These are phyloP conservation scores for Ophraella communa DNA, from an alignment of 2,888 invertebrate species.

Conservation along the genomic window DNA sequence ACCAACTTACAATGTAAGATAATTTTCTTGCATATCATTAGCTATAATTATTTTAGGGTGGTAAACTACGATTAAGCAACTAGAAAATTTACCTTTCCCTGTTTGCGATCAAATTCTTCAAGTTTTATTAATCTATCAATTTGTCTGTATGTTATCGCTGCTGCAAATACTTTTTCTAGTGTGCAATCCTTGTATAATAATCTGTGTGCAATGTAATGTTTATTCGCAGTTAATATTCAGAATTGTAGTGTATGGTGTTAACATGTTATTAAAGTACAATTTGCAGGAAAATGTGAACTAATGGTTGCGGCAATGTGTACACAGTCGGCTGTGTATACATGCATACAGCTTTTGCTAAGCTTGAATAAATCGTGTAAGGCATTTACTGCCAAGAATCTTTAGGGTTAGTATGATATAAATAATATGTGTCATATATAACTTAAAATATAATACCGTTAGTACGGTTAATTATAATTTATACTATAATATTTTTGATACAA, in stretches of 20 bases:
- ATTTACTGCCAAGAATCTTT: neutral
- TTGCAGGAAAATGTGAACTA: constrained; percentile 22
- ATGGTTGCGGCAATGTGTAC: constrained; percentile 6
- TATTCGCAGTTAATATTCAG: constrained; percentile 6
- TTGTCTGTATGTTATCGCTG: neutral
- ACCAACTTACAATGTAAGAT: too few relatives aligned
- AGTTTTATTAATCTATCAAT: neutral
- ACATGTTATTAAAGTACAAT: constrained; percentile 24
- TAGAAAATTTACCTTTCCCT: too few relatives aligned
- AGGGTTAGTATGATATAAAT: too few relatives aligned
- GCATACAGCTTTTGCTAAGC: neutral
- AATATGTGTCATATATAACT: too few relatives aligned
- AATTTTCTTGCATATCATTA: too few relatives aligned
- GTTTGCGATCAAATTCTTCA: neutral
- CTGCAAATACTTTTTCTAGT: neutral
- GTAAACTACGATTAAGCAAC: too few relatives aligned
- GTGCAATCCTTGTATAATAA: constrained; percentile 18
- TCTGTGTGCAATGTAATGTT: constrained; percentile 1
- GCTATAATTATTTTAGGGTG: too few relatives aligned
- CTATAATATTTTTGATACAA: too few relatives aligned
- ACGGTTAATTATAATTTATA: too few relatives aligned
- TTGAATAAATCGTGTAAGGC: neutral
- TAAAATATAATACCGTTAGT: too few relatives aligned
- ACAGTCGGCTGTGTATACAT: neutral
- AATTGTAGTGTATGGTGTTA: constrained; percentile 19